Base-by-base conservation (phyloP, 53 echinoderm and acorn worm genomes). In the Zoroaster sp. region DNA sequence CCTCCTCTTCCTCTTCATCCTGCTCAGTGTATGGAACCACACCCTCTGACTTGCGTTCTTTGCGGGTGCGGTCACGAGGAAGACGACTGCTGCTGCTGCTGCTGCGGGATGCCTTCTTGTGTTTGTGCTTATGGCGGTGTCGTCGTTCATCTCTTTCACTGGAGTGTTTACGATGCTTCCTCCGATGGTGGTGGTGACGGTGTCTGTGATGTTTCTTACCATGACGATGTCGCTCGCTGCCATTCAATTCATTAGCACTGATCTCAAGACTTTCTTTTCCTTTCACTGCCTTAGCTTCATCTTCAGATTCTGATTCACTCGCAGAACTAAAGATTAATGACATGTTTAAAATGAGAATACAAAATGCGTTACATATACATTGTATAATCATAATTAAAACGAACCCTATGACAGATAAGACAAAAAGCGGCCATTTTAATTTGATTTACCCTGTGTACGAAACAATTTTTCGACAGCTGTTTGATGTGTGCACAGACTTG, bases 1-100 rank as follows among this genome's bases (percentile, higher is more conserved):
- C 47, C 12, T 77, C 81, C 32, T 75, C 93, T 40, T 94, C 89
- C 17, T 94, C 92, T 13, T 79, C 80, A 7, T 85, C 85, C 39
- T n/a, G 41, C 33, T 65, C 80, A 18, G 88, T 20, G 44, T 79
- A 69, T 3, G 69, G 78, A 14, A 79, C 80, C 28, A 79, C 89
- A 30, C 78, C 55, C 20, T 89, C 80, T 18, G 25, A 14, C 23
- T 80, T 52, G 3, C 34, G 72, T 53, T 32, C 68, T 23, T 45
- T 30, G 3, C 59, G 30, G 7, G 41, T 87, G 39, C 41, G 28
- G 31, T 75, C 75, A 39, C n/a, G 44, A 1, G n/a, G n/a, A 34
- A 28, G 51, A 53, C 86, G 34, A 35, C 66, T 28, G 34, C 66
- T 41, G 69, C 79, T 47, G 63, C 73, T 49, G 73, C 53, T 63